Percentiles rank a stretch among this genome's conserved stretches.
These are phyloP conservation scores for Peromyscus melanophrys DNA, from an alignment of 2,797 vertebrate species.

Conservation along the genomic window DNA sequence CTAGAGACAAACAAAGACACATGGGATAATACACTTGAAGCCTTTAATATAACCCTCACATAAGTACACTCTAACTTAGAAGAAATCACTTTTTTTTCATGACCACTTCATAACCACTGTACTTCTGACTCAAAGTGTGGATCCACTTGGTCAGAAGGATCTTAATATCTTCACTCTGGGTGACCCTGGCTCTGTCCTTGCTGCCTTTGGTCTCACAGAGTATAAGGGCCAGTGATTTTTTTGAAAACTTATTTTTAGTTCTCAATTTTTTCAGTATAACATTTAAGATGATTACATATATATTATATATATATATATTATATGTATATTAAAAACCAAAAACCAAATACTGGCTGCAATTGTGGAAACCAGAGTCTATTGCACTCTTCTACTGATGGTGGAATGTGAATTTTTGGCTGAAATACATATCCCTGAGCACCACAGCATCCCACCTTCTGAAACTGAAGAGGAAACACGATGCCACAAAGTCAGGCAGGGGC, in stretches of 20 bases:
- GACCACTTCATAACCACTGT: background rate
- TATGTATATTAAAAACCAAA: too few species aligned
- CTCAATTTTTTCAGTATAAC: slow-evolving; percentile 3
- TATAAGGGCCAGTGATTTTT: background rate
- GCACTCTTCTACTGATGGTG: background rate
- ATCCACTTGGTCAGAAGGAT: background rate
- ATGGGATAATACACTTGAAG: too few species aligned
- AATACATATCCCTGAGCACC: background rate
- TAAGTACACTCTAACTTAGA: background rate
- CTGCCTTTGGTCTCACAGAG: background rate
- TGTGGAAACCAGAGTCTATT: background rate
- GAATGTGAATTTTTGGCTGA: background rate
- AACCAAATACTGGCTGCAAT: background rate
- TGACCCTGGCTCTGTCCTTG: background rate
- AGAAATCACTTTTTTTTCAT: background rate
- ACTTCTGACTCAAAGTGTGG: background rate
- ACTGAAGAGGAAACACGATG: background rate
- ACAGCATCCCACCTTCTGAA: background rate
- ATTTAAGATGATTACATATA: background rate
- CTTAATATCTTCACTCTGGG: background rate
- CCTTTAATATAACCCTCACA: background rate
- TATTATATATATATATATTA: background rate
- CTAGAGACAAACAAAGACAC: background rate
- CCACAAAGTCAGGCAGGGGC: background rate
- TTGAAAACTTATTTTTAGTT: background rate